phyloP scores from a whole-genome alignment of 2,888 invertebrate genomes.

The Apotomis betuletana region DNA sequence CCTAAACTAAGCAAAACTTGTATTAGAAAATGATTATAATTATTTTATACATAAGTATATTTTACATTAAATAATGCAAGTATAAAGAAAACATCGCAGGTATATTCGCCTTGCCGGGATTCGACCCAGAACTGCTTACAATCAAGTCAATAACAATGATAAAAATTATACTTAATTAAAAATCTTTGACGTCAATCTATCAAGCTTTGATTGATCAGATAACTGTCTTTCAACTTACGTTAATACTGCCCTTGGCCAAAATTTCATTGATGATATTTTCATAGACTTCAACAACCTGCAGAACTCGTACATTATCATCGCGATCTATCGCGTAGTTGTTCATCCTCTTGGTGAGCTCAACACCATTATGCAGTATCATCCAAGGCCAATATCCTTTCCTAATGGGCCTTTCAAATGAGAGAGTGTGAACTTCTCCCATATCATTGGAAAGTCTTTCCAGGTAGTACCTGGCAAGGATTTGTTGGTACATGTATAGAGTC shows the following conservation, averaged over 20 bases:
- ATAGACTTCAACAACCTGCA: slow-evolving; percentile 66
- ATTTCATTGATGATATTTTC: slow-evolving; percentile 84
- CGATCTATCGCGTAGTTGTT: slow-evolving; percentile 69
- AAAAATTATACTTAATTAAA: too few relatives aligned
- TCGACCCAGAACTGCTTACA: too few relatives aligned
- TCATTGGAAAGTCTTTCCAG: slow-evolving; percentile 81
- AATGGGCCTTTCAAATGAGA: slow-evolving; percentile 75
- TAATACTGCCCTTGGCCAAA: slow-evolving; percentile 81
- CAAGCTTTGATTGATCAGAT: background rate
- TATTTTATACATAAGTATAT: too few relatives aligned
- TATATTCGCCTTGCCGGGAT: too few relatives aligned
- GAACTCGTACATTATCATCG: slow-evolving; percentile 59
- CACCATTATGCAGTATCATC: slow-evolving; percentile 80
- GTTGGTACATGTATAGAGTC: slow-evolving; percentile 85
- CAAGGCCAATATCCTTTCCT: slow-evolving; percentile 83
- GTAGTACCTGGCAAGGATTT: slow-evolving; percentile 85
- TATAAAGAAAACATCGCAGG: too few relatives aligned
- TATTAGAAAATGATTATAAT: too few relatives aligned
- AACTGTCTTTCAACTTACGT: slow-evolving; percentile 56
- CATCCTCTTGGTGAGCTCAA: slow-evolving; percentile 79
- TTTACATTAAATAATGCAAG: too few relatives aligned
- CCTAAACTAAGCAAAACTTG: too few relatives aligned
- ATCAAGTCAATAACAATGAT: too few relatives aligned
- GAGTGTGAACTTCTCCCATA: slow-evolving; percentile 71
- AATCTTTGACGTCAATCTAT: too few relatives aligned